These are phyloP conservation scores for Lacerta agilis DNA, from an alignment of 2,797 vertebrate species.

Conservation along the genomic window DNA sequence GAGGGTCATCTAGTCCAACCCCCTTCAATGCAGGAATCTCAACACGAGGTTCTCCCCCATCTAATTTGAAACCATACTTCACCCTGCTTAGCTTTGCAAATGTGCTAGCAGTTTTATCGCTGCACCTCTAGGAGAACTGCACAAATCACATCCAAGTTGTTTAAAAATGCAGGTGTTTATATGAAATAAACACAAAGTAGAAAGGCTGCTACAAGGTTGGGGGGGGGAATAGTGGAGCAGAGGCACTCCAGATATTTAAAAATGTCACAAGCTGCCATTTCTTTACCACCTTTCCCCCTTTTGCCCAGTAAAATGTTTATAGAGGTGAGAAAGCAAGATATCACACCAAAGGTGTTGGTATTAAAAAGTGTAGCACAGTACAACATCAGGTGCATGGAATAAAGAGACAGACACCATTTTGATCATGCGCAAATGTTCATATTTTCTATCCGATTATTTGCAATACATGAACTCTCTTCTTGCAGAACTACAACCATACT, in stretches of 20 bases:
- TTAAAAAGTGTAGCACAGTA: neutral
- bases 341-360: neutral
- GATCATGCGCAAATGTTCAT: neutral
- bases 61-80: too few species aligned
- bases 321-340: neutral
- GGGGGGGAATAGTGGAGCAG: neutral
- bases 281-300: neutral
- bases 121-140: too few species aligned
- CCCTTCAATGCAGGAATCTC: too few species aligned
- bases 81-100: too few species aligned
- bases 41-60: too few species aligned
- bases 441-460: neutral
- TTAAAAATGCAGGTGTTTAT: neutral
- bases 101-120: too few species aligned
- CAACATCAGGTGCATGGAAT: neutral
- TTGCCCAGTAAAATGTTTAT: neutral
- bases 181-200: neutral
- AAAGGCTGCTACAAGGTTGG: neutral
- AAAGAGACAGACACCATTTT: neutral
- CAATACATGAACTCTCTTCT: neutral
- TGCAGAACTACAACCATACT: neutral
- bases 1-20: too few species aligned
- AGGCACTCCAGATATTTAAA: neutral
- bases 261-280: neutral
- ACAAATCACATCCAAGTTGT: neutral